phyloP scores from a whole-genome alignment of 2,797 vertebrate genomes.

The Sebastolobus alascanus region DNA sequence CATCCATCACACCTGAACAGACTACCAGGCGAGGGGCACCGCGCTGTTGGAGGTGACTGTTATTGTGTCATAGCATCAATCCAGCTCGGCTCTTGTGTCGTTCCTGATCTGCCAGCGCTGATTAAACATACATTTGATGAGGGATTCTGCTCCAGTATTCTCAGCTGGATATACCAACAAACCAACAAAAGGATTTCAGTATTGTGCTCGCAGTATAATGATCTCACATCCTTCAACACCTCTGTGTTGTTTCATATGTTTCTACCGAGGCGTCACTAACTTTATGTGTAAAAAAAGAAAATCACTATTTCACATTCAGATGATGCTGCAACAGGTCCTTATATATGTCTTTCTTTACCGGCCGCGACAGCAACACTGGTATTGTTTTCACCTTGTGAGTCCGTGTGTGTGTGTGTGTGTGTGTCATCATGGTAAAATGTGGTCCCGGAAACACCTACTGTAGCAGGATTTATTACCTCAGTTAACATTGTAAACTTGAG shows the following conservation, averaged over 20 bases:
- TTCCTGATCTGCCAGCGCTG: slow-evolving; percentile 45
- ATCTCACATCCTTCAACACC: slow-evolving; percentile 17
- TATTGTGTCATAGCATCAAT: slow-evolving; percentile 47
- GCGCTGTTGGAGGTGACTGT: slow-evolving; percentile 41
- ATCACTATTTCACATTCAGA: background rate
- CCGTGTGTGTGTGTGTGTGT: background rate
- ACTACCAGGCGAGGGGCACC: slow-evolving; percentile 22
- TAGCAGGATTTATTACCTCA: background rate
- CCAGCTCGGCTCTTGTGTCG: slow-evolving; percentile 23
- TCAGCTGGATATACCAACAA: slow-evolving; percentile 34
- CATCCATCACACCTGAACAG: slow-evolving; percentile 60
- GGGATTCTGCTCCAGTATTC: slow-evolving; percentile 27
- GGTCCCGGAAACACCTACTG: background rate
- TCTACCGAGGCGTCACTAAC: background rate
- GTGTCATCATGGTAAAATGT: background rate
- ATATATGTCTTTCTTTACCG: background rate
- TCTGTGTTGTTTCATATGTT: slow-evolving; percentile 23
- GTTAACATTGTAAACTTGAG: too few relatives aligned
- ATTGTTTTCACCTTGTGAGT: background rate
- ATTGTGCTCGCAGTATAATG: slow-evolving; percentile 2
- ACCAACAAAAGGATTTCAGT: slow-evolving; percentile 20
- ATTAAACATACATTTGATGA: slow-evolving; percentile 60
- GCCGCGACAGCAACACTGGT: background rate
- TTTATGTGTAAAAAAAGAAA: background rate
- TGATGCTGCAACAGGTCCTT: background rate